A percentile compares a stretch with the other conserved stretches of the same genome.
These are phyloP conservation scores for Rapana venosa DNA, from an alignment of 2,888 invertebrate species.

Conservation along the genomic window DNA sequence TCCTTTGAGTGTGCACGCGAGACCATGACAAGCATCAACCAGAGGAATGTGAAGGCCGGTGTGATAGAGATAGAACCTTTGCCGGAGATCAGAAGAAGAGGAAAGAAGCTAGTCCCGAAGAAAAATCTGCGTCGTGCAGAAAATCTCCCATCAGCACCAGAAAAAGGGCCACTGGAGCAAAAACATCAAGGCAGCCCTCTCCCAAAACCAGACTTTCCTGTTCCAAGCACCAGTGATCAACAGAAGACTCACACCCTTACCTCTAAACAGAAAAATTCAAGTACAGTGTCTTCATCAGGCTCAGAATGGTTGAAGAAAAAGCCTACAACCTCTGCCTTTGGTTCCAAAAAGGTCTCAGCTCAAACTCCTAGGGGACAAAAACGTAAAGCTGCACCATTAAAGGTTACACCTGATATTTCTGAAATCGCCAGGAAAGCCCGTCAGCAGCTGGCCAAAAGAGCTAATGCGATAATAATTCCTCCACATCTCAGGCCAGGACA, in stretches of 20 bases:
- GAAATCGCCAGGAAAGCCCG: neutral
- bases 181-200: neutral
- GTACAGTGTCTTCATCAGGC: neutral
- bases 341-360: neutral
- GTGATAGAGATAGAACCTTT: conserved; percentile 7
- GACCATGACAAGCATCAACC: neutral
- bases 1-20: conserved; percentile 22
- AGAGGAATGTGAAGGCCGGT: neutral
- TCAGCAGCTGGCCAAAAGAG: neutral
- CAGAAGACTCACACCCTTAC: neutral
- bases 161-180: neutral
- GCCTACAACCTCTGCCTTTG: neutral
- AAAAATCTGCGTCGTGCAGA: conserved; percentile 15
- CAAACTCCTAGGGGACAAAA: neutral
- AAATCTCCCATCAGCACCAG: neutral
- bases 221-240: too few species aligned
- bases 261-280: neutral
- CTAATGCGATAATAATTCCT: neutral
- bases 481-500: neutral
- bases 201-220: neutral
- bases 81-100: conserved; percentile 30
- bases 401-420: neutral
- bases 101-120: neutral
- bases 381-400: neutral
- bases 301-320: neutral